Conservation (phyloP, 2,888 invertebrate genomes). For the Deroplatys truncata region DNA sequence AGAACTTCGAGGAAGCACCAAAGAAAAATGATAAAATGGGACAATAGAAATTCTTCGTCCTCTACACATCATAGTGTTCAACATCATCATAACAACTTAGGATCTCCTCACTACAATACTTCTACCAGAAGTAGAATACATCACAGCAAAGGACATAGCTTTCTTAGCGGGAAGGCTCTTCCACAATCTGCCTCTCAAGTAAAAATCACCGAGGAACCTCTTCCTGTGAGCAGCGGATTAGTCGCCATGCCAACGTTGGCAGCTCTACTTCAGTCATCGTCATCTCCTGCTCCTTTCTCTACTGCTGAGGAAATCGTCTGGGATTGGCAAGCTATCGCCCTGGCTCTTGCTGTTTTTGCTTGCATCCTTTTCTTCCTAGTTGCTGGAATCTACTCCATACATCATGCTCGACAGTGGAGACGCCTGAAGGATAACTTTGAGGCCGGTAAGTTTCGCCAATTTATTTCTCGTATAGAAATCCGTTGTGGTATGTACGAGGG, state of each 20-base stretch:
- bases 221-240: neutral
- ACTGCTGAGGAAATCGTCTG: conserved; percentile 52
- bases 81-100: conserved; percentile 21
- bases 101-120: conserved; percentile 31
- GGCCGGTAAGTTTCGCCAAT: conserved; percentile 50
- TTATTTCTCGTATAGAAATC: neutral
- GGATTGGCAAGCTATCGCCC: conserved; percentile 71
- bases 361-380: conserved; percentile 77
- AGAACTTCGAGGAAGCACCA: neutral
- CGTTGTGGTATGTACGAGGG: no score
- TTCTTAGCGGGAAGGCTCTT: neutral
- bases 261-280: neutral
- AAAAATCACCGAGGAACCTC: neutral
- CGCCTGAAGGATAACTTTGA: conserved; percentile 70
- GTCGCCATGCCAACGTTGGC: neutral
- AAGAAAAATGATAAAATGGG: neutral
- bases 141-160: neutral
- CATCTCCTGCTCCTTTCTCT: conserved; percentile 38
- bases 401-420: conserved; percentile 76
- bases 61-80: neutral
- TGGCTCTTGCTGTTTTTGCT: conserved; percentile 68
- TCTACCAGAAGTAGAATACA: neutral
- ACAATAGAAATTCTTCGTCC: neutral
- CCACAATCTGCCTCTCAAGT: neutral
- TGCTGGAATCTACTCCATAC: conserved; percentile 69